These are phyloP conservation scores for Oophaga pumilio DNA, from an alignment of 2,113 vertebrate species.

Conservation along the genomic window DNA sequence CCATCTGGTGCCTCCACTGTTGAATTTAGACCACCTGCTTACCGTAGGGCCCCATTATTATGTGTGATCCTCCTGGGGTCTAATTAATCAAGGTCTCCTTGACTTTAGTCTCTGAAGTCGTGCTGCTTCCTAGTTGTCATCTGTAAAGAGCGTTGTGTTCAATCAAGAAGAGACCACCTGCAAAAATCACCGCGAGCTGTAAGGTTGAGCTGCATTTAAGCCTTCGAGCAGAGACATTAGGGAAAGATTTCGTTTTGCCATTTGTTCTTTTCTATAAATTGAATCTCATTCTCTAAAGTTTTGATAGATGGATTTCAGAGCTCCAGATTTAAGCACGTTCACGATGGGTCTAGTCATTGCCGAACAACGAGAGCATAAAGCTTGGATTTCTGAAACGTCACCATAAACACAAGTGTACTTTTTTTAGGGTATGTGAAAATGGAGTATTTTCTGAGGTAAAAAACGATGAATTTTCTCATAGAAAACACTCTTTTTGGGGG, in stretches of 20 bases:
- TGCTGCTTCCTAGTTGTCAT: background rate
- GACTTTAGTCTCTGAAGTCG: background rate
- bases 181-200: background rate
- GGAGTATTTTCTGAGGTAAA: too few species aligned
- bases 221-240: background rate
- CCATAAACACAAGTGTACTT: background rate
- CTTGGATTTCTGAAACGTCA: constrained; percentile 12
- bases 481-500: too few species aligned
- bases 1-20: too few species aligned
- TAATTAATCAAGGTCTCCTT: background rate
- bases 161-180: constrained; percentile 27
- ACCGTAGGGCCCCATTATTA: too few species aligned
- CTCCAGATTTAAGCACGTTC: background rate
- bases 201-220: background rate
- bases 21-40: too few species aligned
- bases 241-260: constrained; percentile 15
- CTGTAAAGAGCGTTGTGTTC: background rate
- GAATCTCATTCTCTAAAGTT: constrained; percentile 33
- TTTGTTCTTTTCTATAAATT: constrained; percentile 18
- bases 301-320: constrained; percentile 33
- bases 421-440: too few species aligned
- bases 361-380: background rate
- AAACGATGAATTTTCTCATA: too few species aligned
- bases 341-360: background rate
- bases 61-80: too few species aligned